Conservation (phyloP, 2,113 vertebrate genomes). For the Beaufortia kweichowensis region DNA sequence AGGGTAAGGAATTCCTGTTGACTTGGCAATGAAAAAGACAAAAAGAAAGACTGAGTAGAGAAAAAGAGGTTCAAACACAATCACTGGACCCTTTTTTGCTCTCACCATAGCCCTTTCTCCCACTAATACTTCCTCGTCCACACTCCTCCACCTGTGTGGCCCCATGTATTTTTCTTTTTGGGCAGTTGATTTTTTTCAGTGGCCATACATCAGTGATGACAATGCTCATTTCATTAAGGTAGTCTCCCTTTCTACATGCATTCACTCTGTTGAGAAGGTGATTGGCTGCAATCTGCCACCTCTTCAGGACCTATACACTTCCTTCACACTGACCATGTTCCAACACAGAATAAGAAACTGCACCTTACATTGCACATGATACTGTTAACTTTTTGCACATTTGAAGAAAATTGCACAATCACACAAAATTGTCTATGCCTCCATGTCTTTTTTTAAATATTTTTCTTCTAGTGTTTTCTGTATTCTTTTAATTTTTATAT, state of each 20-base stretch:
- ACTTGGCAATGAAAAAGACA: conserved; percentile 64
- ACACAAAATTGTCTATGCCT: too few relatives aligned
- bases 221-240: conserved; percentile 75
- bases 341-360: too few relatives aligned
- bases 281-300: too few relatives aligned
- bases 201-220: conserved; percentile 79
- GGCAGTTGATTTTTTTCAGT: conserved; percentile 81
- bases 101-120: conserved; percentile 66
- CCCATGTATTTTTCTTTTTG: conserved; percentile 66
- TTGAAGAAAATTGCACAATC: too few relatives aligned
- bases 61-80: conserved; percentile 72
- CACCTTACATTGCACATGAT: too few relatives aligned
- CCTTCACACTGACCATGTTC: too few relatives aligned
- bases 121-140: conserved; percentile 59
- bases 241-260: conserved; percentile 69
- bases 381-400: too few relatives aligned
- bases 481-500: too few relatives aligned
- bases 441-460: too few relatives aligned
- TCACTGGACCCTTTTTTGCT: conserved; percentile 71
- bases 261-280: too few relatives aligned
- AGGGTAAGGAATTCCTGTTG: conserved; percentile 73
- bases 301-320: too few relatives aligned
- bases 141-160: conserved; percentile 67
- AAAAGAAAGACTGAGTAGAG: conserved; percentile 64
- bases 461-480: too few relatives aligned